These are phyloP conservation scores for Popillia japonica DNA, from an alignment of 1,140 invertebrate genomes.

Conservation along the genomic window DNA sequence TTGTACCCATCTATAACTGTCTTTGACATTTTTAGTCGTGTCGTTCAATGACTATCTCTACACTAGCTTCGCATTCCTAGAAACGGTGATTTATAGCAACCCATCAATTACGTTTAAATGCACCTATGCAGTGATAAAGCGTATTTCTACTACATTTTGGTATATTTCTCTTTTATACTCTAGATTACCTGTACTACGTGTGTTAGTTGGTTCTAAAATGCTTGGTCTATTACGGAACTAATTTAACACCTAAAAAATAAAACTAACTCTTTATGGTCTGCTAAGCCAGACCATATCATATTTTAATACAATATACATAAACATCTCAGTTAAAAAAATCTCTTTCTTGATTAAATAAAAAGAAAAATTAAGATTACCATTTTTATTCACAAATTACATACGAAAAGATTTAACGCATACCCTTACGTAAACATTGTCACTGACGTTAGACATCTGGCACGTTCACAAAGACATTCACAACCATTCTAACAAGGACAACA, in stretches of 20 bases:
- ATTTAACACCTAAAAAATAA: too few relatives aligned
- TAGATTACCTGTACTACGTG: background rate
- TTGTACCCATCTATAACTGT: constrained; percentile 19
- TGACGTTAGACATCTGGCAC: background rate
- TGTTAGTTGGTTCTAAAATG: background rate
- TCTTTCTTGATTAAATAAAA: too few relatives aligned
- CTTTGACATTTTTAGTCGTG: background rate
- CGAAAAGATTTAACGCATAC: constrained; percentile 9
- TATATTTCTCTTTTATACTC: background rate
- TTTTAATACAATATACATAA: too few relatives aligned
- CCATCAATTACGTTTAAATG: constrained; percentile 12
- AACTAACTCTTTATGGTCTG: too few relatives aligned
- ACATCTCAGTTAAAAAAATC: too few relatives aligned
- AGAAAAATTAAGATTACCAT: too few relatives aligned
- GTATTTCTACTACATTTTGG: background rate
- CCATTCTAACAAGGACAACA: constrained; percentile 36
- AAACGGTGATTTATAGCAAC: constrained; percentile 15
- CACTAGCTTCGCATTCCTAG: constrained; percentile 3
- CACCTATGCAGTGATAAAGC: background rate
- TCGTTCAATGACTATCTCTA: constrained; percentile 5
- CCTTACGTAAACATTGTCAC: background rate
- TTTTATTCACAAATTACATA: too few relatives aligned
- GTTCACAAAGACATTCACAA: too few relatives aligned
- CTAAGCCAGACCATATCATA: too few relatives aligned
- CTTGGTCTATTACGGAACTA: background rate